phyloP scores from a whole-genome alignment of 2,888 invertebrate genomes.

The Nephrotoma guestfalica region DNA sequence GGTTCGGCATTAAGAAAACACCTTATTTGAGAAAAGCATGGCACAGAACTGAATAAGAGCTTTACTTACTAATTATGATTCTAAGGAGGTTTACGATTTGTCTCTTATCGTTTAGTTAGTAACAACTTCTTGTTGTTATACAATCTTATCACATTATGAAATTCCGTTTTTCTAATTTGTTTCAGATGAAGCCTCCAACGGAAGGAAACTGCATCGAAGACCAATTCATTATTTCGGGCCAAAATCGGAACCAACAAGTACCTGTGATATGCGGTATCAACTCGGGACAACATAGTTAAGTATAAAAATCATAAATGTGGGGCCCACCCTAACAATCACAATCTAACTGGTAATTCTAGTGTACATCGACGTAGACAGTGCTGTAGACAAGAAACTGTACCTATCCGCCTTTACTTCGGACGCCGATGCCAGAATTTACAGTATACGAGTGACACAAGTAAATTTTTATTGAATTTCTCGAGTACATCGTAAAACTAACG shows the following conservation, averaged over 20 bases:
- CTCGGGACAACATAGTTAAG: constrained; percentile 56
- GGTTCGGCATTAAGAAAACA: too few relatives aligned
- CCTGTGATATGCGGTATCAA: constrained; percentile 63
- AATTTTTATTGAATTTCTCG: constrained; percentile 17
- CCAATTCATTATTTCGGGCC: constrained; percentile 54
- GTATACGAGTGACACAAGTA: constrained; percentile 46
- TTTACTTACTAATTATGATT: too few relatives aligned
- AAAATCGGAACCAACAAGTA: constrained; percentile 50
- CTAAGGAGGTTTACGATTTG: too few relatives aligned
- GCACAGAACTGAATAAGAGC: too few relatives aligned
- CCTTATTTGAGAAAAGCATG: too few relatives aligned
- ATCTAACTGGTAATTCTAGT: constrained; percentile 35
- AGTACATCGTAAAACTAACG: background rate
- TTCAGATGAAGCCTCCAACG: constrained; percentile 49
- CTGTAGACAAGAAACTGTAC: constrained; percentile 43
- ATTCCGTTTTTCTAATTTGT: constrained; percentile 10
- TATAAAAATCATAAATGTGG: background rate
- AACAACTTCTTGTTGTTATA: too few relatives aligned
- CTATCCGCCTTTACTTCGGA: constrained; percentile 46
- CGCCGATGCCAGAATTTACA: constrained; percentile 41
- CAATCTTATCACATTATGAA: background rate
- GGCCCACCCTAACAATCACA: background rate
- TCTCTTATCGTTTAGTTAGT: too few relatives aligned
- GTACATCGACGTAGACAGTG: constrained; percentile 52
- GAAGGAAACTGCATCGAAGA: constrained; percentile 54